These are phyloP conservation scores for Ploceus nigricollis DNA, from an alignment of 2,113 vertebrate genomes.

Conservation along the genomic window DNA sequence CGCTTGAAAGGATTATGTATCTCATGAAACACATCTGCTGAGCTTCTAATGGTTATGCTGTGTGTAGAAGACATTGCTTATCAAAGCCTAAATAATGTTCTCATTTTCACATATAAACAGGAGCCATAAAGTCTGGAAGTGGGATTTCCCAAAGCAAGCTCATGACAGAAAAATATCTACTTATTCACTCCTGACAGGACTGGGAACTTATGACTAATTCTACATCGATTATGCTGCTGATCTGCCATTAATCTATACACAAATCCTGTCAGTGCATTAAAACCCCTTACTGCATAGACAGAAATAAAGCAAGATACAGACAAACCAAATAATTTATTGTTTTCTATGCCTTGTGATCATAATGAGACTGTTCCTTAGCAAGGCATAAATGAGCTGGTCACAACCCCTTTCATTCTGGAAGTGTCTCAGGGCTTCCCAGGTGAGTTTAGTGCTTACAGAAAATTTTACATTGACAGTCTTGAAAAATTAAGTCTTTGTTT, in stretches of 20 bases:
- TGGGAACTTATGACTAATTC: not conserved
- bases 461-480: not conserved
- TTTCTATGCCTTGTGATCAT: not conserved
- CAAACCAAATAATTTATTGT: not conserved
- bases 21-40: constrained; percentile 6
- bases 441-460: not conserved
- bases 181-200: not conserved
- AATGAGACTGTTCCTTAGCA: not conserved
- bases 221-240: not conserved
- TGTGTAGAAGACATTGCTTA: constrained; percentile 19
- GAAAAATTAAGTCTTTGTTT: not conserved
- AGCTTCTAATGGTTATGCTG: constrained; percentile 5
- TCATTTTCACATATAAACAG: not conserved
- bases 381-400: not conserved
- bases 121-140: not conserved
- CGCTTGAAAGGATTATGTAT: constrained; percentile 12
- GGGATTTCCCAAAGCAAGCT: constrained; percentile 28
- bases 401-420: not conserved
- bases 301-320: not conserved
- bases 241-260: not conserved
- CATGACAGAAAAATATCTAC: not conserved
- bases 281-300: not conserved
- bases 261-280: not conserved
- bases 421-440: not conserved
- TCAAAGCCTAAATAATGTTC: constrained; percentile 40